phyloP scores from a whole-genome alignment of 2,888 invertebrate genomes.

The Chironomus tentans region DNA sequence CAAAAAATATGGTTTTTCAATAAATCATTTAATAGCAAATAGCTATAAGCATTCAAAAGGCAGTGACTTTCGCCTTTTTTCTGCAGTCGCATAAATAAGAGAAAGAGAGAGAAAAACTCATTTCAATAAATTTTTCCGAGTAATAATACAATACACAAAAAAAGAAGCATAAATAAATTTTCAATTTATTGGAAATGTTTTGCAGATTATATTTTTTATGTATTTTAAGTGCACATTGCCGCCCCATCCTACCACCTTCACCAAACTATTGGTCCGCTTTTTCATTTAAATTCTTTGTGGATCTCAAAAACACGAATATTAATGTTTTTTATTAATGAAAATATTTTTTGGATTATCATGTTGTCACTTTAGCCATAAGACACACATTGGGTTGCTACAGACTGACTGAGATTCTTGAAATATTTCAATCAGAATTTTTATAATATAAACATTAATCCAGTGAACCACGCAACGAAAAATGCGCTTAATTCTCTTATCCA shows the following conservation, averaged over 20 bases:
- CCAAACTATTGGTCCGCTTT: too few species aligned
- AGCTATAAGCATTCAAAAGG: neutral
- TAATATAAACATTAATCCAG: too few species aligned
- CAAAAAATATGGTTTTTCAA: neutral
- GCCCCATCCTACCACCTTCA: too few species aligned
- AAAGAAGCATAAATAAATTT: neutral
- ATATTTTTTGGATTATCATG: too few species aligned
- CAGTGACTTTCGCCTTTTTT: neutral
- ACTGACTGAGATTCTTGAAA: too few species aligned
- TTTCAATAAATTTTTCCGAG: neutral
- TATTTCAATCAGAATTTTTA: too few species aligned
- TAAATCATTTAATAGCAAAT: neutral
- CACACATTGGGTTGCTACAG: too few species aligned
- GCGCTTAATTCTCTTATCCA: too few species aligned
- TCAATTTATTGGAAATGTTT: neutral
- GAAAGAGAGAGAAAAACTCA: neutral
- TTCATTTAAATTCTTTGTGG: too few species aligned
- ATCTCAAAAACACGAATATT: neutral
- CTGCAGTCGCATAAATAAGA: neutral
- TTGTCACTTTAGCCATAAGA: too few species aligned
- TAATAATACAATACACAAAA: neutral
- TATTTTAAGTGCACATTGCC: neutral
- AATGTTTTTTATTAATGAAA: neutral
- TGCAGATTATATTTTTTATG: neutral
- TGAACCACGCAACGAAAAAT: too few species aligned